Evolutionary conservation across 2,113 vertebrate genomes (phyloP).

Genomic region (Tylochromis polylepis): DNA sequence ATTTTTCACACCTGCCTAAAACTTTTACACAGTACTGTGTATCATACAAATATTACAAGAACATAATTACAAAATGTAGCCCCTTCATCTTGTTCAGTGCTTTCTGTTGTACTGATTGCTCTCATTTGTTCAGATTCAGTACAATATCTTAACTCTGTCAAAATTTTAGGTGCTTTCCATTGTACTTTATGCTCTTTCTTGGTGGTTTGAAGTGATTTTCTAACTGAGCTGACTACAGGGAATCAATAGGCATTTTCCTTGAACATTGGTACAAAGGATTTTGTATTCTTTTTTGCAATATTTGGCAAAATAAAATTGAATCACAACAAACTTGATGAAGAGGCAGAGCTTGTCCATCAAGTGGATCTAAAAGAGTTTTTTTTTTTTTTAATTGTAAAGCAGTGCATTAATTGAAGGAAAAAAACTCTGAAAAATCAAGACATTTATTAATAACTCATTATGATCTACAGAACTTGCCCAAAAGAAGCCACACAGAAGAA

Average conservation of each 20-base stretch:
- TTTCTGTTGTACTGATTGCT: neutral
- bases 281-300: rapidly evolving
- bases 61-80: neutral
- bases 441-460: neutral
- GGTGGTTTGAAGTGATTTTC: neutral
- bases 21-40: neutral
- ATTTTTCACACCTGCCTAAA: too few relatives aligned
- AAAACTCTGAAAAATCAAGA: neutral
- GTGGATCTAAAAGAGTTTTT: neutral
- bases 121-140: neutral
- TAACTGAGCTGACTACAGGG: neutral
- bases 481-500: neutral
- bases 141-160: neutral
- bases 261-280: neutral
- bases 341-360: neutral
- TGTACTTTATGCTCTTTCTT: neutral
- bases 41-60: neutral
- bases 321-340: neutral
- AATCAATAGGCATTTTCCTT: neutral
- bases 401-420: neutral
- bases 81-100: neutral
- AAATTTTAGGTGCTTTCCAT: neutral
- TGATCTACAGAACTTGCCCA: neutral
- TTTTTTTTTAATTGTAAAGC: too few relatives aligned
- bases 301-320: neutral